A percentile compares a stretch with the other conserved stretches of the same genome.
Evolutionary conservation across 2,113 vertebrate genomes (phyloP).

Genomic region (Hipposideros armiger): DNA sequence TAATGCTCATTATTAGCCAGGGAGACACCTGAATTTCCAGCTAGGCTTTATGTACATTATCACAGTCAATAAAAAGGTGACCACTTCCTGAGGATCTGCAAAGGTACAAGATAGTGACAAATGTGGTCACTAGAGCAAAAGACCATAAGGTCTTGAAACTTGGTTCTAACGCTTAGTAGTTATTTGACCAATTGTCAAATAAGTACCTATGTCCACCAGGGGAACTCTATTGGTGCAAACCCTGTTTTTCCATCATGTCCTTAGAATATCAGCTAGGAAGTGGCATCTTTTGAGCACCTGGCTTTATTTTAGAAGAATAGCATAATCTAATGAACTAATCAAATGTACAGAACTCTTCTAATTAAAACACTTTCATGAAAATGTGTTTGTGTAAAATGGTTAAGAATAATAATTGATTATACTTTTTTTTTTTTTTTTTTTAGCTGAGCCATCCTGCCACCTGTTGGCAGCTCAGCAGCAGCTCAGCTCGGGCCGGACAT

Average conservation of each 20-base stretch:
- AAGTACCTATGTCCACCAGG: not conserved
- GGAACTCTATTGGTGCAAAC: not conserved
- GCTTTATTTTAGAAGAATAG: conserved; percentile 11
- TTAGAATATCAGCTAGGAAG: not conserved
- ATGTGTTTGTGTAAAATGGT: conserved; percentile 10
- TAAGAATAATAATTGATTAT: conserved; percentile 17
- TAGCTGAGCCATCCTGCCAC: too few relatives aligned
- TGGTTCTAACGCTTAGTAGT: not conserved
- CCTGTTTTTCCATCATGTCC: not conserved
- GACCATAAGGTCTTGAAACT: not conserved
- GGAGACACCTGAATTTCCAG: not conserved
- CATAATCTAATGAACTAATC: not conserved
- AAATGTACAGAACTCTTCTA: not conserved
- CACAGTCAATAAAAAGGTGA: not conserved
- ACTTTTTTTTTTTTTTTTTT: not conserved
- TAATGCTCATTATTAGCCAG: not conserved
- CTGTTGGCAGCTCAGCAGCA: too few relatives aligned
- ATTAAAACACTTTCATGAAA: conserved; percentile 51
- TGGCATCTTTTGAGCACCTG: not conserved
- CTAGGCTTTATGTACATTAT: not conserved
- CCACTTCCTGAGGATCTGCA: not conserved
- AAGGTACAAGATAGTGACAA: not conserved
- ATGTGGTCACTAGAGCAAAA: not conserved
- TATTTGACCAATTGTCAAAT: not conserved
- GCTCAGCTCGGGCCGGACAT: too few relatives aligned